phyloP scores from a whole-genome alignment of 1,140 invertebrate species.

The Oreohelix idahoensis region DNA sequence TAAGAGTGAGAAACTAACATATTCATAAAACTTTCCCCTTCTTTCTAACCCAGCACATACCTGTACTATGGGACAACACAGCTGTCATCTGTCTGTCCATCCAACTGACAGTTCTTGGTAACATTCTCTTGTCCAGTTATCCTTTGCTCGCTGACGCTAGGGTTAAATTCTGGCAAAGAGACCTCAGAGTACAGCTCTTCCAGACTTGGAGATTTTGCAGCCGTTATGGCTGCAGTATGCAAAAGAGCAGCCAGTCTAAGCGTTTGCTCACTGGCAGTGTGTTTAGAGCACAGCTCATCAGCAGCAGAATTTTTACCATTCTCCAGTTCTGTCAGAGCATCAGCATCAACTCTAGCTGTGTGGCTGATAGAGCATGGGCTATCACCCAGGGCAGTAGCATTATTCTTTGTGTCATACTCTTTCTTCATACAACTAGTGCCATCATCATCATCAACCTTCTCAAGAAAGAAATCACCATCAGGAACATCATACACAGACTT shows the following conservation, averaged over 20 bases:
- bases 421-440: background rate
- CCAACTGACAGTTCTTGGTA: background rate
- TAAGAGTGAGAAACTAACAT: too few relatives aligned
- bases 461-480: background rate
- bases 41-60: too few relatives aligned
- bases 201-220: background rate
- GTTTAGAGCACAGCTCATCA: background rate
- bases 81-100: background rate
- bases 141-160: background rate
- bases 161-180: too few relatives aligned
- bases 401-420: background rate
- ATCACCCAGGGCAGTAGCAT: background rate
- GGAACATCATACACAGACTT: conserved; percentile 23
- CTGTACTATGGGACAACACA: background rate
- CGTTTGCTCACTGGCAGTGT: too few relatives aligned
- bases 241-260: too few relatives aligned
- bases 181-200: background rate
- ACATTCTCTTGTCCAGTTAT: background rate
- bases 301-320: too few relatives aligned
- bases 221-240: background rate
- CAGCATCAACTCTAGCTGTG: background rate
- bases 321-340: too few relatives aligned
- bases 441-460: background rate
- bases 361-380: background rate
- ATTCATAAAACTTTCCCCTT: too few relatives aligned